Percentiles rank a stretch among this genome's conserved stretches.
Conservation (phyloP, 2,888 invertebrate species). For the Meganola albula region DNA sequence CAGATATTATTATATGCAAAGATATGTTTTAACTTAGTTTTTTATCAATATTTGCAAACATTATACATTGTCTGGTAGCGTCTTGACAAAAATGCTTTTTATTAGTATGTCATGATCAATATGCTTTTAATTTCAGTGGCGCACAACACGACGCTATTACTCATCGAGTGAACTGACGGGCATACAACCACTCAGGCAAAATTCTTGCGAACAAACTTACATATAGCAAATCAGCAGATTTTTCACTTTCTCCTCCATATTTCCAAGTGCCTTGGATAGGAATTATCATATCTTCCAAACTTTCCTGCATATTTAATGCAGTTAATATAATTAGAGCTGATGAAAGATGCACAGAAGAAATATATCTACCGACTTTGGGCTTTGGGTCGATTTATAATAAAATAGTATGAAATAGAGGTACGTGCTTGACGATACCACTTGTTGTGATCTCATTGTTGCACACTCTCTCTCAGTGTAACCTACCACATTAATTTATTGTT, state of each 20-base stretch:
- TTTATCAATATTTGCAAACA: no score
- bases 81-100: slow-evolving; percentile 5
- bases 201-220: slow-evolving; percentile 91
- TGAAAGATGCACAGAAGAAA: slow-evolving; percentile 13
- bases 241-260: slow-evolving; percentile 34
- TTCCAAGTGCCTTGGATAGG: slow-evolving; percentile 63
- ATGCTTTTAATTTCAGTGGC: slow-evolving; percentile 81
- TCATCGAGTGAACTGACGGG: slow-evolving; percentile 88
- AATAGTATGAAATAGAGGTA: no score
- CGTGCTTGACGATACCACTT: no score
- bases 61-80: no score
- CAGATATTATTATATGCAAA: no score
- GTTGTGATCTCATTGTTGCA: slow-evolving; percentile 38
- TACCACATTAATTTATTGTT: no score
- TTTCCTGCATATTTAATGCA: slow-evolving; percentile 22
- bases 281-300: slow-evolving; percentile 37
- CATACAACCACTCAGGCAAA: slow-evolving; percentile 84
- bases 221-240: slow-evolving; percentile 79
- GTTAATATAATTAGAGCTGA: slow-evolving; percentile 17
- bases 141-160: slow-evolving; percentile 85
- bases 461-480: slow-evolving; percentile 30
- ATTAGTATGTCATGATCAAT: slow-evolving; percentile 42
- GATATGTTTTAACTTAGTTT: no score
- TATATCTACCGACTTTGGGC: no score
- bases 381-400: no score